Evolutionary conservation across 2,888 invertebrate species (phyloP), one percentile per base, ranked within the genome.

Genomic region (Hemithea aestivaria): DNA sequence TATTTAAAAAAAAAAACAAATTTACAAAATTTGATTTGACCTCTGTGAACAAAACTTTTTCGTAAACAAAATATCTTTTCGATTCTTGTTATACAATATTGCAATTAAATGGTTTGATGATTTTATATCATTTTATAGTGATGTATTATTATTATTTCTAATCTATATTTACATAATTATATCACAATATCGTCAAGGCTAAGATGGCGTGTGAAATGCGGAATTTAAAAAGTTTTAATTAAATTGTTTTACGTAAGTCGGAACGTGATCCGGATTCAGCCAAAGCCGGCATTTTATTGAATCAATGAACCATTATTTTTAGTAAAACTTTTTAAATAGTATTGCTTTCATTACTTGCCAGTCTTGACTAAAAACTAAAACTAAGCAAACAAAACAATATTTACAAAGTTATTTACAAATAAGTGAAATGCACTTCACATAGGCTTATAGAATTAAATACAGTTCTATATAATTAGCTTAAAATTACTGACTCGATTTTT

Each of bases 401-500:
- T 39, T 45, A 45, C 43, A 50, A 11, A 16, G 11, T 10, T 41
- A 45, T 44, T 36, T 45, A 43, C 35, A 45, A 22, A 35, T 35
- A 41, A 58, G 42, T 46, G 53, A 56, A 32, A 33, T 44, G 38
- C 40, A 39, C 48, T 48, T 31, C 42, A 58, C 58, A 58, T 62
- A 56, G 24, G 25, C 6, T 2, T 16, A 11, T 26, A 24, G 9
- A 49, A 67, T 59, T 64, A 62, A 58, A 56, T 57, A 57, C 59
- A 58, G 30, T 57, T 57, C 53, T 59, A 57, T 30, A 44, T 45
- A 57, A 58, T 60, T 52, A 59, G 54, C 81, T 83, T 82, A 83
- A 63, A 72, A 74, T 71, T 84, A 85, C 66, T 85, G 85, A 85
- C 85, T 85, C 69, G 78, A 60, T 80, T 84, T 64, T 66, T 47